Evolutionary conservation across 2,797 vertebrate species (phyloP).

Genomic region (Brachyrhaphis roseni): DNA sequence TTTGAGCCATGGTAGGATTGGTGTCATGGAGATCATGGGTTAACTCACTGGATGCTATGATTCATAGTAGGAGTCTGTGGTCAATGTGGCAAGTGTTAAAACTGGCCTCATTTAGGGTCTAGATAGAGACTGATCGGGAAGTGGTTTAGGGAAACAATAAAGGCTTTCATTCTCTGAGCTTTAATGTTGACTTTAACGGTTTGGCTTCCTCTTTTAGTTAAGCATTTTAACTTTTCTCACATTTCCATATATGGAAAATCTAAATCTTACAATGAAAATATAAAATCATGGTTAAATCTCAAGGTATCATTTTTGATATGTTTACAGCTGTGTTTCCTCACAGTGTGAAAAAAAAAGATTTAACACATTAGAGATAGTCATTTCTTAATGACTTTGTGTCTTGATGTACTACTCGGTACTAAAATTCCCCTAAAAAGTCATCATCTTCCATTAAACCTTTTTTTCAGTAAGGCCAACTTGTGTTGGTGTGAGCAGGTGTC

Average conservation of each 20-base stretch:
- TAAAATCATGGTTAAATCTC: constrained; percentile 31
- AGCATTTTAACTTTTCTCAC: constrained; percentile 27
- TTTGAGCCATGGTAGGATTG: constrained; percentile 28
- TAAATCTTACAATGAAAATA: constrained; percentile 5
- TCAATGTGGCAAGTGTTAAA: constrained; percentile 65
- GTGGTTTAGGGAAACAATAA: constrained; percentile 57
- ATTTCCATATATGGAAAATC: constrained; percentile 4
- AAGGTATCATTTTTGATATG: constrained; percentile 33
- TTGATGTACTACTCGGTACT: constrained; percentile 37
- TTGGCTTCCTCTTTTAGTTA: not conserved
- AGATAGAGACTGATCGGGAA: constrained; percentile 49
- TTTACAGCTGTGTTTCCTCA: constrained; percentile 39
- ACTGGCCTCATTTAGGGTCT: constrained; percentile 27
- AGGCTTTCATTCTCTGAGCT: constrained; percentile 48
- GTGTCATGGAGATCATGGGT: constrained; percentile 35
- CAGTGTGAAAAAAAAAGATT: constrained; percentile 1
- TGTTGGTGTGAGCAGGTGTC: not conserved
- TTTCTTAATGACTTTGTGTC: constrained; percentile 44
- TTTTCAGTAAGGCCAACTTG: constrained; percentile 38
- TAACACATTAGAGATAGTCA: constrained; percentile 10
- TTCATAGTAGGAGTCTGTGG: constrained; percentile 44
- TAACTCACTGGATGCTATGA: constrained; percentile 53
- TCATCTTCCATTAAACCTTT: constrained; percentile 53
- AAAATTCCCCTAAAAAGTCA: constrained; percentile 54
- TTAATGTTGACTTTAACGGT: constrained; percentile 48